Conservation (phyloP, 2,113 vertebrate genomes). For the Istiophorus platypterus region DNA sequence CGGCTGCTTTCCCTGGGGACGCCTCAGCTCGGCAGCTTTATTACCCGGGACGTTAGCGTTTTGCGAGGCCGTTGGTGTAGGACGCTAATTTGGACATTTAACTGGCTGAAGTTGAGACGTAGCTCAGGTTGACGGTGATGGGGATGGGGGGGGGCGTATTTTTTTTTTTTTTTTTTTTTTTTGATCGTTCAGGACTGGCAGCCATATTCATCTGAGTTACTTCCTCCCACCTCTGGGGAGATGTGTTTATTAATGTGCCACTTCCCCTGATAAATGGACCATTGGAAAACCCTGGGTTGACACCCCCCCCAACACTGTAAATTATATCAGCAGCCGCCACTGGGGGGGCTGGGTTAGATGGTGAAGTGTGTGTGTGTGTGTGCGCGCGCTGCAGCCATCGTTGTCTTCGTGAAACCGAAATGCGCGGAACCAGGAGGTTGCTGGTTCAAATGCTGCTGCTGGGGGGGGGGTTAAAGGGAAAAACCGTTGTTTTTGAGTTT, state of each 20-base stretch:
- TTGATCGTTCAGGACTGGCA: slow-evolving; percentile 85
- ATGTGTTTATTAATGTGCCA: slow-evolving; percentile 96
- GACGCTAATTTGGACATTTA: slow-evolving; percentile 61
- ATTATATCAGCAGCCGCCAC: slow-evolving; percentile 69
- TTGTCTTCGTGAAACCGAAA: slow-evolving; percentile 15
- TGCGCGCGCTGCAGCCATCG: slow-evolving; percentile 3
- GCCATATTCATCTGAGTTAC: slow-evolving; percentile 92
- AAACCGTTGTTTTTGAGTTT: no score
- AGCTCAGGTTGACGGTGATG: slow-evolving; percentile 2
- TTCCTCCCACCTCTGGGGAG: slow-evolving; percentile 89
- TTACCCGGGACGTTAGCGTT: slow-evolving; percentile 10
- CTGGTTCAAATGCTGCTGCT: slow-evolving; percentile 41
- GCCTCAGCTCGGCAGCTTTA: slow-evolving; percentile 10
- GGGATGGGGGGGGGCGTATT: slow-evolving; percentile 47
- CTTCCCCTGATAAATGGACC: slow-evolving; percentile 94
- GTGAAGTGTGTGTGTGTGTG: slow-evolving; percentile 3
- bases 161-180: slow-evolving; percentile 79
- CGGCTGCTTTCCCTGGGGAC: slow-evolving; percentile 18
- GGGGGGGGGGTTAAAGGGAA: no score
- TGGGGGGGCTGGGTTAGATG: background rate
- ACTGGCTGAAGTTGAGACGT: slow-evolving; percentile 26
- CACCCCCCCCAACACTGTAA: slow-evolving; percentile 73
- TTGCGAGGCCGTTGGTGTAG: background rate
- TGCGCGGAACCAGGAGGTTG: slow-evolving; percentile 5
- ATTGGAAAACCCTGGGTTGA: slow-evolving; percentile 89